Conservation (phyloP, 2,113 vertebrate species). For the Cercocebus atys region DNA sequence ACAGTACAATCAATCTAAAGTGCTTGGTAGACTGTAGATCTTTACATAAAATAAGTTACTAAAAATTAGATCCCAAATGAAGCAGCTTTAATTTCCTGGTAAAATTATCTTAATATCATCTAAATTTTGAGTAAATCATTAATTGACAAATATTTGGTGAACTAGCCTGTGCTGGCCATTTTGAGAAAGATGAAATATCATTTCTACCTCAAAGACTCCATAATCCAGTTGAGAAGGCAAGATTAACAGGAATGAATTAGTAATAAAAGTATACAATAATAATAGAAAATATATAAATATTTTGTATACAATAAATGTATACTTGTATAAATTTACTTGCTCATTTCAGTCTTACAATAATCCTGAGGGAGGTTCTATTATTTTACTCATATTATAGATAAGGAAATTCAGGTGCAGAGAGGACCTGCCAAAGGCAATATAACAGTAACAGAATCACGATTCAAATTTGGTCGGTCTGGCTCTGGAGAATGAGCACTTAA, state of each 20-base stretch:
- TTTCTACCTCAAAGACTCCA: not conserved
- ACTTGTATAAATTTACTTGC: not conserved
- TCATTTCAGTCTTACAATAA: not conserved
- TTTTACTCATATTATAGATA: not conserved
- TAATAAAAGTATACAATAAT: not conserved
- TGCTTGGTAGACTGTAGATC: not conserved
- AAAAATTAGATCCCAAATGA: not conserved
- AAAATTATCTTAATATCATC: not conserved
- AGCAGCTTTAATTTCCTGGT: not conserved
- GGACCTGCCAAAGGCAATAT: not conserved
- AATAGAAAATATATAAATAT: not conserved
- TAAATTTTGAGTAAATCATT: not conserved
- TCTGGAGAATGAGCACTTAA: not conserved
- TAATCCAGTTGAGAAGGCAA: not conserved
- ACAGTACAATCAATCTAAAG: not conserved
- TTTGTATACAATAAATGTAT: not conserved
- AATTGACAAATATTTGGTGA: not conserved
- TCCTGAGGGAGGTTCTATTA: not conserved
- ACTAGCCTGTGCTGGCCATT: not conserved
- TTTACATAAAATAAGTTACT: not conserved
- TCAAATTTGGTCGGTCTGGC: not conserved
- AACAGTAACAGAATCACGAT: not conserved
- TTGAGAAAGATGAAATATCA: not conserved
- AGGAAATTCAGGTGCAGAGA: not conserved
- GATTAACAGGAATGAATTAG: not conserved